A percentile compares a stretch with the other conserved stretches of the same genome.
Conservation (phyloP, 2,888 invertebrate species). For the Melinaea marsaeus region DNA sequence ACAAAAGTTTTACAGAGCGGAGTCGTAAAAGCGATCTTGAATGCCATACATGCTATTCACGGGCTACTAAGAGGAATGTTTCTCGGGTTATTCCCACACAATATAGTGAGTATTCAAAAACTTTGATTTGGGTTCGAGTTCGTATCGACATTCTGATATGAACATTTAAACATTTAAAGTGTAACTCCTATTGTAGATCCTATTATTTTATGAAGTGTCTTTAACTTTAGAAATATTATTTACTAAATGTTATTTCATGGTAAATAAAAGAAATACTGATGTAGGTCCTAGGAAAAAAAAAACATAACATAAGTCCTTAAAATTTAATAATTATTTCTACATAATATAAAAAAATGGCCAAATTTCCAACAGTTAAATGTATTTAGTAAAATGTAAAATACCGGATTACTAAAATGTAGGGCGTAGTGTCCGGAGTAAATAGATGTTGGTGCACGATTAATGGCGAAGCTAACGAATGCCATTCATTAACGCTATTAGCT, state of each 20-base stretch:
- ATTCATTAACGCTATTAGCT: constrained; percentile 29
- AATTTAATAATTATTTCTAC: background rate
- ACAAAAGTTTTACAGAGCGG: constrained; percentile 26
- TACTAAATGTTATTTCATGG: background rate
- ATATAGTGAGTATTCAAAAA: constrained; percentile 3
- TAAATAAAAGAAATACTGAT: too few relatives aligned
- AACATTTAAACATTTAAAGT: background rate
- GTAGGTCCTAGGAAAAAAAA: too few relatives aligned
- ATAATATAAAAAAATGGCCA: background rate
- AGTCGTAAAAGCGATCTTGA: constrained; percentile 23
- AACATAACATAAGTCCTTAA: background rate
- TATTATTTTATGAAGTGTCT: background rate
- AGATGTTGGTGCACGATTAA: constrained; percentile 20
- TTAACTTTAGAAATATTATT: background rate
- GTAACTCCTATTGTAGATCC: too few relatives aligned
- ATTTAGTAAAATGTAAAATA: constrained; percentile 14
- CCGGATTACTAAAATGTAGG: constrained; percentile 12
- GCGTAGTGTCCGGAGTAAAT: constrained; percentile 15
- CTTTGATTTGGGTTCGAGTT: background rate
- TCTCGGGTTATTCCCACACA: background rate
- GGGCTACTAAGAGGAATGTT: background rate
- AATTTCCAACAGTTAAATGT: background rate
- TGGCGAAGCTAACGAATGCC: constrained; percentile 27
- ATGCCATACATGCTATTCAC: constrained; percentile 18
- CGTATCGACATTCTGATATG: background rate